Evolutionary conservation across 2,888 invertebrate species (phyloP).

Genomic region (Myopa testacea): DNA sequence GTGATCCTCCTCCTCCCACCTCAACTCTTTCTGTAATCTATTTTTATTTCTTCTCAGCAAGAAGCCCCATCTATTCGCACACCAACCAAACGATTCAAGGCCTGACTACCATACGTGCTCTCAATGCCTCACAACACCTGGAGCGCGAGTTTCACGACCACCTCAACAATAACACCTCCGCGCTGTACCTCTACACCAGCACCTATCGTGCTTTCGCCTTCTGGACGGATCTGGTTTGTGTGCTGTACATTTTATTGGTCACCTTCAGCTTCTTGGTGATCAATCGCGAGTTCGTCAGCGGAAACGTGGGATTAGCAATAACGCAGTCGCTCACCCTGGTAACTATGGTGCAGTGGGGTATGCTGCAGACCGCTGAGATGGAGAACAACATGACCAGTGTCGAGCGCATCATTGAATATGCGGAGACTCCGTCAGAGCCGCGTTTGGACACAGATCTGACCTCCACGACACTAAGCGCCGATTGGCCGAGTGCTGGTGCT

Average conservation of each 20-base stretch:
- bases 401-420: conserved; percentile 86
- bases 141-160: conserved; percentile 74
- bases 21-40: conserved; percentile 26
- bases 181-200: conserved; percentile 83
- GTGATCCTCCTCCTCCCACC: conserved; percentile 42
- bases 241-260: conserved; percentile 85
- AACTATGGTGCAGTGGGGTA: conserved; percentile 84
- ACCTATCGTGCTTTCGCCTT: conserved; percentile 93
- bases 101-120: conserved; percentile 81
- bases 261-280: conserved; percentile 86
- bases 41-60: conserved; percentile 65
- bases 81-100: conserved; percentile 81
- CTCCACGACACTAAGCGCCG: conserved; percentile 62
- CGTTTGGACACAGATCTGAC: conserved; percentile 69
- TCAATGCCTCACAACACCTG: conserved; percentile 74
- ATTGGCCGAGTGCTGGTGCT: conserved; percentile 79
- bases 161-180: conserved; percentile 77
- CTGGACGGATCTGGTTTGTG: conserved; percentile 90
- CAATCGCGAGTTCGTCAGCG: conserved; percentile 68
- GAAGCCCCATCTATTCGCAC: conserved; percentile 84
- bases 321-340: conserved; percentile 78
- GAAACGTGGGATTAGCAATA: conserved; percentile 79
- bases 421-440: conserved; percentile 75
- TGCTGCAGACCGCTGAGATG: conserved; percentile 88
- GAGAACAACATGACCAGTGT: conserved; percentile 87